phyloP scores from a whole-genome alignment of 2,113 vertebrate genomes.

The Gnathonemus longibarbis region DNA sequence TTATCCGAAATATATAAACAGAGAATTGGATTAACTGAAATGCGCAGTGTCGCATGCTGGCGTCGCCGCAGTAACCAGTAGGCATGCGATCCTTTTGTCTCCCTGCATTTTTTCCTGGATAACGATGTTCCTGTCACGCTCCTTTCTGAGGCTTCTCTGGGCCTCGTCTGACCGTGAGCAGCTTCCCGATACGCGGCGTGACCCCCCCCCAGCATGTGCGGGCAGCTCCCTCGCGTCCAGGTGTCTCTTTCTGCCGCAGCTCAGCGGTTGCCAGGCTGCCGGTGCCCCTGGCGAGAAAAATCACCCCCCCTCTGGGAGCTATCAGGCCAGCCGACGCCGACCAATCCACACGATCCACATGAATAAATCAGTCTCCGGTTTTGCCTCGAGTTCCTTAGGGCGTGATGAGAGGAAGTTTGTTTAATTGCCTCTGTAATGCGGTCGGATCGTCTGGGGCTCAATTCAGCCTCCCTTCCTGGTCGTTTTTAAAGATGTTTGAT shows the following conservation, averaged over 20 bases:
- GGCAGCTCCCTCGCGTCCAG: not conserved
- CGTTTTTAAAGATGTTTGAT: not conserved
- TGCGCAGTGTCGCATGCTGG: not conserved
- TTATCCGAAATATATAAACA: slow-evolving; percentile 18
- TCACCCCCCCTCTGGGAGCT: not conserved
- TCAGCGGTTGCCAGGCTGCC: not conserved
- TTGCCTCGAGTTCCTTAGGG: not conserved
- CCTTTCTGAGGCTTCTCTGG: not conserved
- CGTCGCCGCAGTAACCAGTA: not conserved
- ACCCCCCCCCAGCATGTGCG: not conserved
- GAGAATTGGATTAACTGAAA: not conserved
- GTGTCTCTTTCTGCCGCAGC: not conserved
- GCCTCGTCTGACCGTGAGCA: not conserved
- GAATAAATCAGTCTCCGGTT: not conserved
- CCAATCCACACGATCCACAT: not conserved
- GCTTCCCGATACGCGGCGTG: not conserved
- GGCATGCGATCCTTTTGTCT: not conserved
- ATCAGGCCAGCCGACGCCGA: not conserved
- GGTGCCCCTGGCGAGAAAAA: not conserved
- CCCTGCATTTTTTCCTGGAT: not conserved
- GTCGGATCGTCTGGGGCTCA: not conserved
- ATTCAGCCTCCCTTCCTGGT: not conserved
- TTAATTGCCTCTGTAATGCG: not conserved
- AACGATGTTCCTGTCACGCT: not conserved
- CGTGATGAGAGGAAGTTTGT: not conserved